Base-by-base conservation (phyloP, 2,888 invertebrate species). In the Oscheius onirici region DNA sequence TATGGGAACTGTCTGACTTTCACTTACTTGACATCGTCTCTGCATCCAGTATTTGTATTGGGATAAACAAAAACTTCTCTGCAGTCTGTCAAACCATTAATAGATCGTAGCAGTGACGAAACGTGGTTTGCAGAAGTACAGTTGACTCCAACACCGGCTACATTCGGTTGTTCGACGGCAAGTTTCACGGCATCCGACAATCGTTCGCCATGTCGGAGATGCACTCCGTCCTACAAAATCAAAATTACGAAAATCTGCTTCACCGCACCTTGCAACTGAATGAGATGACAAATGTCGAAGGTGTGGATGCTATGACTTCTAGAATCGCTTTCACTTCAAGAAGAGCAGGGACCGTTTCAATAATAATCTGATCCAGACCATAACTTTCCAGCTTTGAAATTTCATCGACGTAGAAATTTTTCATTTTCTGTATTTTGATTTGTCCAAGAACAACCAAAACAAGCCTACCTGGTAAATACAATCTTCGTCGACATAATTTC, bases 1-100 rank as follows among this genome's bases (percentile, higher is more conserved):
- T n/a, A n/a, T n/a, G n/a, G n/a, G n/a, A n/a, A n/a, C n/a, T 11
- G 28, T n/a, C 26, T 54, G 54, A 28, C 10, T n/a, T n/a, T 28
- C 11, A 54, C 66, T 8, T 10, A 46, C 26, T 52, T 52, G 26
- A 17, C 10, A 13, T 20, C 57, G 22, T 28, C 49, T 46, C 24
- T 43, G 24, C 22, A 68, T 26, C 57, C 68, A 2, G 17, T 20
- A 44, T 68, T 68, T 15, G 17, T 20, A 57, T 68, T 68, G 17
- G 68, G 68, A 46, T 68, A 68, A 2, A 58, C 68, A 24, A 68
- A 57, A 28, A 68, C 34, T 13, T 68, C 44, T 46, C 41, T 68
- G 13, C 17, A 40, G 20, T 44, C 20, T 24, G 55, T 46, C 8
- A 26, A 22, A 11, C 55, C 55, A 22, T 40, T 28, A 40, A 66